Evolutionary conservation across 2,888 invertebrate genomes (phyloP).

Genomic region (Schrankia costaestrigalis): DNA sequence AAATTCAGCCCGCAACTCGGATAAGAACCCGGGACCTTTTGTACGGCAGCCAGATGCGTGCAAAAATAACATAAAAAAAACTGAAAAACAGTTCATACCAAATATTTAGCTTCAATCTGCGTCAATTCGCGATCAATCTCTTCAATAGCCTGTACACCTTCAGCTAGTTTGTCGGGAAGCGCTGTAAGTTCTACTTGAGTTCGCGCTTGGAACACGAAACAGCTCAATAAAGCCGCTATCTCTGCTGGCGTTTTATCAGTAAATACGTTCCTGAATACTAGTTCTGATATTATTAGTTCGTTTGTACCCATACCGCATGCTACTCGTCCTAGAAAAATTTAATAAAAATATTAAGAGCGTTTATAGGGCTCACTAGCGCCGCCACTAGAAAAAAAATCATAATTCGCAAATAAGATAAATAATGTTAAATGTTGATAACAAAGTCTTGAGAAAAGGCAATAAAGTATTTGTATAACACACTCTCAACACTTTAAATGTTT

Average conservation of each 20-base stretch:
- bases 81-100: constrained; percentile 57
- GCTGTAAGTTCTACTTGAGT: constrained; percentile 80
- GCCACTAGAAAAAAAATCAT: no score
- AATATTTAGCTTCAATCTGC: constrained; percentile 82
- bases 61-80: background rate
- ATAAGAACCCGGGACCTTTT: no score
- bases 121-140: constrained; percentile 85
- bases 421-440: no score
- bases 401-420: no score
- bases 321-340: constrained; percentile 48
- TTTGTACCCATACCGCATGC: constrained; percentile 81
- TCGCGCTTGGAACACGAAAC: constrained; percentile 95
- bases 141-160: constrained; percentile 85
- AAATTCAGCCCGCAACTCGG: no score
- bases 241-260: constrained; percentile 92
- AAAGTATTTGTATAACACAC: no score
- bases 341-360: no score
- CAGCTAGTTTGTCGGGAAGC: constrained; percentile 80
- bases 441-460: no score
- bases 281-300: constrained; percentile 95
- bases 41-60: background rate
- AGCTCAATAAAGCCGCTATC: constrained; percentile 96
- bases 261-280: constrained; percentile 94
- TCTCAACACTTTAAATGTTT: no score
- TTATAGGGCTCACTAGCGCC: no score